A percentile compares a stretch with the other conserved stretches of the same genome.
Evolutionary conservation across 2,797 vertebrate genomes (phyloP).

Genomic region (Falco novaeseelandiae): DNA sequence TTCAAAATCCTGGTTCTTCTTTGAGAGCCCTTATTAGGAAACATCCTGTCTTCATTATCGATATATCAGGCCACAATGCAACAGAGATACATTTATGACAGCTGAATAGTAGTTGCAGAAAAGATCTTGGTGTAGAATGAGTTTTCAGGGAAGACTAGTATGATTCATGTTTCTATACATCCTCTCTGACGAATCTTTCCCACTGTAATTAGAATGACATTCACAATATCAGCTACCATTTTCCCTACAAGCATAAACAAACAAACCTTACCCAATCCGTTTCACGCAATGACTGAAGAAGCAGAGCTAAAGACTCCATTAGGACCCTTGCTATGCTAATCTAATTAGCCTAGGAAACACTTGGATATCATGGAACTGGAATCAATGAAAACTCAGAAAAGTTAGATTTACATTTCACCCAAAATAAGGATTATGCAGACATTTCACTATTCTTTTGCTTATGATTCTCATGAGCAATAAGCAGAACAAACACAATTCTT

Average conservation of each 20-base stretch:
- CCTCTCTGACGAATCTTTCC: conserved; percentile 22
- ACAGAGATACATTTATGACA: neutral
- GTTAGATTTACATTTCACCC: conserved; percentile 25
- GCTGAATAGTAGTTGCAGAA: neutral
- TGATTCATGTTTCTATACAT: conserved; percentile 14
- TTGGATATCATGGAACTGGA: neutral
- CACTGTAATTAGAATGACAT: conserved; percentile 58
- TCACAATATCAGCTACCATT: conserved; percentile 32
- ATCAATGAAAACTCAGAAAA: conserved; percentile 24
- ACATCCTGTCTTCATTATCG: neutral
- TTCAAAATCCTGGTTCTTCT: neutral
- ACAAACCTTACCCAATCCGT: conserved; percentile 40
- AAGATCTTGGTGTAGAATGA: neutral
- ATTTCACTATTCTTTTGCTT: neutral
- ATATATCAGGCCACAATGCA: neutral
- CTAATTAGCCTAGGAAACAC: conserved; percentile 44
- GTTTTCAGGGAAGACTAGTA: neutral
- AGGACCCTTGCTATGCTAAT: conserved; percentile 44
- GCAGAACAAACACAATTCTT: neutral
- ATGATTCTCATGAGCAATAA: neutral
- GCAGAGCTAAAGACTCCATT: conserved; percentile 49
- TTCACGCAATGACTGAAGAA: conserved; percentile 23
- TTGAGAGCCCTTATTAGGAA: neutral
- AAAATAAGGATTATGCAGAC: neutral
- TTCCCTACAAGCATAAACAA: conserved; percentile 39